Evolutionary conservation across 2,888 invertebrate genomes (phyloP), one percentile per base, ranked within the genome.

Genomic region (Globia sparganii): DNA sequence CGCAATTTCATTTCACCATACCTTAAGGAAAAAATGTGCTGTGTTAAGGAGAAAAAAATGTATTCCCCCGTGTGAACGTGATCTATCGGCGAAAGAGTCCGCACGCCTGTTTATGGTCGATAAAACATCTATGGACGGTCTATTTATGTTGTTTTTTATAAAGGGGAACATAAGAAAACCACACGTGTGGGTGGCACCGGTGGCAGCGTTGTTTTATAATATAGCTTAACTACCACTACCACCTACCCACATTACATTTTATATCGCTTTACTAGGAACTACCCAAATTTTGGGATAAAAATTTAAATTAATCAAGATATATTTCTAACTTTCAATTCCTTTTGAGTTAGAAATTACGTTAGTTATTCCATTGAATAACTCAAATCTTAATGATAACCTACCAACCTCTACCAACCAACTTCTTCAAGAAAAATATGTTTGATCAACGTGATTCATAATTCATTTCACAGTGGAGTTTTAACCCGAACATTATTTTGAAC

Each of bases 61-160:
- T 90, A 90, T 90, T 91, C 91, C 92, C 92, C 90, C 85, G 85
- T 84, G 90, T 88, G 91, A 91, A 94, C 93, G 94, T 94, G 94
- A 94, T 93, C 91, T 94, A 94, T 94, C 91, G 93, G 88, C 89
- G 90, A 91, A 91, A 90, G 92, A 92, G 93, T 92, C 92, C 91
- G 92, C 93, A 93, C 93, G 93, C 92, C 94, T 92, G 92, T 95
- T 95, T 95, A 95, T 94, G 91, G 94, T 90, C 95, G 93, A 95
- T 96, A 94, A 95, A 95, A 94, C 92, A 92, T 93, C 92, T 91
- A 93, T 93, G 93, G 94, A 92, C 90, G 77, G 92, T 92, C 92
- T 95, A 95, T 95, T 96, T 95, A 95, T 92, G 93, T 92, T 87
- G 90, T 93, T 94, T 95, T 95, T 88, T 91, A 86, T 92, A 91